Evolutionary conservation across 2,113 vertebrate genomes (phyloP).

Genomic region (Herpetotheres cachinnans): DNA sequence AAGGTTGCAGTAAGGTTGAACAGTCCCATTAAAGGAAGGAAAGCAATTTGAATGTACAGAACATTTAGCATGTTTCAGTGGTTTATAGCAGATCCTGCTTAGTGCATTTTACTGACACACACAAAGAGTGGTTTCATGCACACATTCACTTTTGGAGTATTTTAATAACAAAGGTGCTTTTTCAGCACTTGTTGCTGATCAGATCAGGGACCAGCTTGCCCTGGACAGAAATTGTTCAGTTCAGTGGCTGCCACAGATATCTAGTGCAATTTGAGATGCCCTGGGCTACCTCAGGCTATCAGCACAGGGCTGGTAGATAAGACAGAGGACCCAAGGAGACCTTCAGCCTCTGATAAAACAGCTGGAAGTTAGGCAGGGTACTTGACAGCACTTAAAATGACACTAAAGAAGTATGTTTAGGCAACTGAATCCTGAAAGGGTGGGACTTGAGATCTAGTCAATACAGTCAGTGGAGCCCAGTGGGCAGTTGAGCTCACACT

Average conservation of each 20-base stretch:
- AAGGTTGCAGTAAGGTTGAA: neutral
- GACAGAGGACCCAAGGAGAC: neutral
- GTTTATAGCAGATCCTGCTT: neutral
- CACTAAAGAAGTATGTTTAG: neutral
- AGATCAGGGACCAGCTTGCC: neutral
- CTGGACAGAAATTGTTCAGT: neutral
- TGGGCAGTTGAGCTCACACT: neutral
- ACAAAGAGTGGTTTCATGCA: neutral
- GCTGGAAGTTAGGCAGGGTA: neutral
- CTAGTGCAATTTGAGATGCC: neutral
- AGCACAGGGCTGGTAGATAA: neutral
- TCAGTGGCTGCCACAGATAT: neutral
- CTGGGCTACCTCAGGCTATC: neutral
- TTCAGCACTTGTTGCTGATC: neutral
- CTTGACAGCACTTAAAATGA: neutral
- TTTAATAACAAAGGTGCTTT: neutral
- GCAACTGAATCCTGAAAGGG: neutral
- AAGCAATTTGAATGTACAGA: neutral
- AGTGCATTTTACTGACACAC: neutral
- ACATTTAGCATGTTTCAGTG: neutral
- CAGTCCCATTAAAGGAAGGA: neutral
- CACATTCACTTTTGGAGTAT: neutral
- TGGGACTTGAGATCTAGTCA: neutral
- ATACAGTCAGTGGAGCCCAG: neutral
- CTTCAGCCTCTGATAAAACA: neutral